Conservation (phyloP, 2,113 vertebrate genomes). For the Pelodiscus sinensis region DNA sequence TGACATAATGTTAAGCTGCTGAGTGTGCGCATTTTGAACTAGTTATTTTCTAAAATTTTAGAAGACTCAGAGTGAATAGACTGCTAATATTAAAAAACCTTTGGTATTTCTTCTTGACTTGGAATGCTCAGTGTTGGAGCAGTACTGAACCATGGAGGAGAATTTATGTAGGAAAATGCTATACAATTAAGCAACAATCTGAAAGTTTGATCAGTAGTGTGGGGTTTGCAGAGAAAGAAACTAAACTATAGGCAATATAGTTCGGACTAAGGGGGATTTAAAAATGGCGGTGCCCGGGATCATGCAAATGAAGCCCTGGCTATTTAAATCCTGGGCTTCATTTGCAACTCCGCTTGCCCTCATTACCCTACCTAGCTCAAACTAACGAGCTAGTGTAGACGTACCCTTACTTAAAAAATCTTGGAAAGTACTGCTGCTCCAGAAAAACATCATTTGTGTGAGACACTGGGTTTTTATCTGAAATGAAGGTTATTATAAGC, state of each 20-base stretch:
- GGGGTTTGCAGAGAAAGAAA: not conserved
- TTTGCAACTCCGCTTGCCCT: too few species aligned
- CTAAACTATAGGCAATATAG: not conserved
- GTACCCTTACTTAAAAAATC: not conserved
- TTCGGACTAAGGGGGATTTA: too few species aligned
- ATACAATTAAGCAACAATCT: not conserved
- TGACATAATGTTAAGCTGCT: not conserved
- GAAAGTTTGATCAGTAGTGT: not conserved
- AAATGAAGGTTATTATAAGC: not conserved
- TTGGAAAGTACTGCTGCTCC: not conserved
- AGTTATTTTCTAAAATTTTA: not conserved
- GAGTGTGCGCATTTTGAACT: not conserved
- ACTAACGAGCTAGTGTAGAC: too few species aligned
- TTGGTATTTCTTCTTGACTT: not conserved
- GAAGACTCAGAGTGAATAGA: not conserved
- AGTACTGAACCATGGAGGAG: not conserved
- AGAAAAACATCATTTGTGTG: not conserved
- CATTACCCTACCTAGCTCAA: too few species aligned
- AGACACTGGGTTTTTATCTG: not conserved
- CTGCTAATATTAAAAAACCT: not conserved
- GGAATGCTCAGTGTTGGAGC: not conserved
- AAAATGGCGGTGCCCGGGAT: too few species aligned
- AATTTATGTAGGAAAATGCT: not conserved
- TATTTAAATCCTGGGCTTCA: too few species aligned
- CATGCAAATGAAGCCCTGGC: too few species aligned